Percentiles rank a stretch among this genome's conserved stretches.
phyloP scores from a whole-genome alignment of 2,113 vertebrate genomes.

The Hippocampus abdominalis region DNA sequence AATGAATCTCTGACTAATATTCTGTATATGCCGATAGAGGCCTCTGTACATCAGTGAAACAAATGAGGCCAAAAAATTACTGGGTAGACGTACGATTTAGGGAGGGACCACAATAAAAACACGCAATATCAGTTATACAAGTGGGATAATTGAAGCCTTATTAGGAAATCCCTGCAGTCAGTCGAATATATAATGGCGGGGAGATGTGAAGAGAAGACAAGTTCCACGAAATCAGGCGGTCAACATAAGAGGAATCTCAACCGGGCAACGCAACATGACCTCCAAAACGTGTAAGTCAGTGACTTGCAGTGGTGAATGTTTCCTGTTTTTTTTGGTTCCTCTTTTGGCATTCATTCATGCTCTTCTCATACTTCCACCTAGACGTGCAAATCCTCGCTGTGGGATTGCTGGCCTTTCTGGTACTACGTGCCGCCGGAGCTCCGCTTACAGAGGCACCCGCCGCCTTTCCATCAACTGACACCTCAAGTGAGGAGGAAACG shows the following conservation, averaged over 20 bases:
- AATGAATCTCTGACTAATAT: too few species aligned
- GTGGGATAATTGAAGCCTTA: slow-evolving; percentile 20
- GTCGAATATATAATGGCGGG: slow-evolving; percentile 48
- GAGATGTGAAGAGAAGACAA: slow-evolving; percentile 3
- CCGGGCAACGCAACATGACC: slow-evolving; percentile 37
- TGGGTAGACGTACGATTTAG: not conserved
- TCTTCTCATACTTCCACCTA: slow-evolving; percentile 19
- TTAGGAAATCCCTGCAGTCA: slow-evolving; percentile 49
- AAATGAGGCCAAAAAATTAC: not conserved
- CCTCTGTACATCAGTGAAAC: not conserved
- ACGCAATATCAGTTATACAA: not conserved
- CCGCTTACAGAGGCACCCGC: not conserved
- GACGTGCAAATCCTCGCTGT: slow-evolving; percentile 21
- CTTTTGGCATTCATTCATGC: slow-evolving; percentile 29
- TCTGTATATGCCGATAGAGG: too few species aligned
- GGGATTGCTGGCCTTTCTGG: slow-evolving; percentile 22
- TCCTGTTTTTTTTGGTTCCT: slow-evolving; percentile 13
- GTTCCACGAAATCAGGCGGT: slow-evolving; percentile 6
- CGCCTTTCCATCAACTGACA: slow-evolving; percentile 23
- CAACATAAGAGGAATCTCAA: slow-evolving; percentile 26
- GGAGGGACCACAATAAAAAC: not conserved
- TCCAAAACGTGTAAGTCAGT: slow-evolving; percentile 43
- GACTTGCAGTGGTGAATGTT: not conserved
- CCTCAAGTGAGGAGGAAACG: slow-evolving; percentile 49
- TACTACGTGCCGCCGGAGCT: slow-evolving; percentile 1